These are phyloP conservation scores for Brenthis daphne DNA, from an alignment of 2,888 invertebrate genomes.

Conservation along the genomic window DNA sequence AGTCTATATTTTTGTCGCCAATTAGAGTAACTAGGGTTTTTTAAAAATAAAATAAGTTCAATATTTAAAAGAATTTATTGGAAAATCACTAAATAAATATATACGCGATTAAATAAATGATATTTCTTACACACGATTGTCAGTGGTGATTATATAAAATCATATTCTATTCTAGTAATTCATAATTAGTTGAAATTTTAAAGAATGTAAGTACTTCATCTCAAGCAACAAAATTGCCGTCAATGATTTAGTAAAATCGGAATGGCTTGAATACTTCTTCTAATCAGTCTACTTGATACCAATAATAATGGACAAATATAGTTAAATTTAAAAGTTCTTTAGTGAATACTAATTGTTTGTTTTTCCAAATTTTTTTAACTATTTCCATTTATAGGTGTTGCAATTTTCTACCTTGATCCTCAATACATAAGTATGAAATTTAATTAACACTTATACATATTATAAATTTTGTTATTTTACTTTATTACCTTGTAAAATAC, in stretches of 20 bases:
- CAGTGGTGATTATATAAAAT: constrained; percentile 30
- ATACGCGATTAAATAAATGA: constrained; percentile 64
- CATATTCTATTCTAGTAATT: constrained; percentile 43
- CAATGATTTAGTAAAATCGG: constrained; percentile 6
- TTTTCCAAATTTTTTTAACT: background rate
- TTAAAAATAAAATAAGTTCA: constrained; percentile 21
- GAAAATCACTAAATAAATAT: constrained; percentile 60
- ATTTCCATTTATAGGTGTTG: background rate
- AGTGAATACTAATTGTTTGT: background rate
- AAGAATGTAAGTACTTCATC: constrained; percentile 13
- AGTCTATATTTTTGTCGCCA: constrained; percentile 9
- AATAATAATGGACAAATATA: background rate
- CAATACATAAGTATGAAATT: no score
- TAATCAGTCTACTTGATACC: constrained; percentile 18
- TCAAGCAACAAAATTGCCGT: constrained; percentile 13
- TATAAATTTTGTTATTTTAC: no score
- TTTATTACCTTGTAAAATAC: no score
- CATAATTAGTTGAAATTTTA: constrained; percentile 53
- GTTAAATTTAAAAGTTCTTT: background rate
- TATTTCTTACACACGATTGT: constrained; percentile 44
- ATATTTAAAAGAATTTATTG: constrained; percentile 56
- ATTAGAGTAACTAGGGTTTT: constrained; percentile 13
- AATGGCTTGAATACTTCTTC: constrained; percentile 22
- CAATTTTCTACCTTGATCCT: background rate
- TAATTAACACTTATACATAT: no score